Conservation (phyloP, 2,888 invertebrate genomes). For the Eueremaeus valkanovi region DNA sequence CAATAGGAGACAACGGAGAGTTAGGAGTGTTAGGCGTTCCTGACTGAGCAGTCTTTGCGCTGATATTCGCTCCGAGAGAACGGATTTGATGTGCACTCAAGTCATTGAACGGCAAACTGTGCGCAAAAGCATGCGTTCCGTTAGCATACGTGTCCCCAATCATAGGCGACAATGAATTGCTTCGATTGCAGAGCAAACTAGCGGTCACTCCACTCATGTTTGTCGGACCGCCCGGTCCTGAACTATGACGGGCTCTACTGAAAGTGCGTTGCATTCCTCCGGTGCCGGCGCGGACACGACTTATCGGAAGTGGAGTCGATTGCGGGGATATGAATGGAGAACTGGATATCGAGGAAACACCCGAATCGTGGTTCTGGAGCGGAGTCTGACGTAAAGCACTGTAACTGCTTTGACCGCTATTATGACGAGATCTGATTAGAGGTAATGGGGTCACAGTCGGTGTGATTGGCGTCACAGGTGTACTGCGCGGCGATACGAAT, state of each 20-base stretch:
- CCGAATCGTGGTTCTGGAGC: constrained; percentile 48
- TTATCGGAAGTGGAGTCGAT: constrained; percentile 46
- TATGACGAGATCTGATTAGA: constrained; percentile 50
- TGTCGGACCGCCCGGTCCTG: constrained; percentile 47
- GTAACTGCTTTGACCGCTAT: constrained; percentile 49
- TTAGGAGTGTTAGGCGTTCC: constrained; percentile 20
- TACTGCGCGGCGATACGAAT: constrained; percentile 71
- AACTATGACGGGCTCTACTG: constrained; percentile 48
- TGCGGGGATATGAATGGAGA: constrained; percentile 51
- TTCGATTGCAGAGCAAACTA: constrained; percentile 33
- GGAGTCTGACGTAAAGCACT: constrained; percentile 46
- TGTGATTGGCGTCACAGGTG: constrained; percentile 47
- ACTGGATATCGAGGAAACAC: constrained; percentile 49
- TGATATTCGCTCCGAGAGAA: neutral
- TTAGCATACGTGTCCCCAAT: constrained; percentile 22
- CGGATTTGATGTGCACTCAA: neutral
- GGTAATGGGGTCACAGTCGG: constrained; percentile 41
- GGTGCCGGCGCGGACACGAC: constrained; percentile 41
- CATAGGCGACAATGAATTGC: constrained; percentile 43
- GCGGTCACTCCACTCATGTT: neutral
- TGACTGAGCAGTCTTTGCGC: neutral
- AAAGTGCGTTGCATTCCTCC: constrained; percentile 20
- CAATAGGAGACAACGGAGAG: constrained; percentile 25
- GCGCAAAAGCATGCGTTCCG: neutral
- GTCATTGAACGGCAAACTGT: neutral